Evolutionary conservation across 2,888 invertebrate species (phyloP).

Genomic region (Scaptomyza polygonia): DNA sequence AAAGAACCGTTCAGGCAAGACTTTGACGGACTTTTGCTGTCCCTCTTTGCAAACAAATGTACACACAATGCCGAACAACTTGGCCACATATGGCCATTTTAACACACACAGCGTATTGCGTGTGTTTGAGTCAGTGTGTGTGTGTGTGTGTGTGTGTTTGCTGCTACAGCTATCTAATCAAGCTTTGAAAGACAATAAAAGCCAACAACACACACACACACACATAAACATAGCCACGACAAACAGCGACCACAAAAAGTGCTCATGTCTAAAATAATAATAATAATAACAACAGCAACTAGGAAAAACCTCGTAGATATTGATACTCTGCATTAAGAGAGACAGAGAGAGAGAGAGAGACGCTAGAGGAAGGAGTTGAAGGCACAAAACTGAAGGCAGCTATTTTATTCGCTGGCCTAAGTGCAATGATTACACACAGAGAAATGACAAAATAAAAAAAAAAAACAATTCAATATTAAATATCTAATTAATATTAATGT

Average conservation of each 20-base stretch:
- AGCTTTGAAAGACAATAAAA: constrained; percentile 78
- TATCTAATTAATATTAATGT: too few relatives aligned
- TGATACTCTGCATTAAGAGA: constrained; percentile 35
- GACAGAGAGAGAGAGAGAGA: background rate
- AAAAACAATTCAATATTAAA: too few relatives aligned
- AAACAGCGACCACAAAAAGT: constrained; percentile 65
- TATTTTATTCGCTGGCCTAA: constrained; percentile 50
- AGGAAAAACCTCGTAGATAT: constrained; percentile 50
- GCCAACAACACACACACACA: constrained; percentile 45
- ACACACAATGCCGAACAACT: constrained; percentile 67
- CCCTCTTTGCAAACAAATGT: constrained; percentile 41
- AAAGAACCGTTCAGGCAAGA: constrained; percentile 23
- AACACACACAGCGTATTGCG: constrained; percentile 43
- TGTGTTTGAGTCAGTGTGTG: constrained; percentile 43
- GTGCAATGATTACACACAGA: constrained; percentile 44
- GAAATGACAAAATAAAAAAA: too few relatives aligned
- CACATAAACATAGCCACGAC: constrained; percentile 57
- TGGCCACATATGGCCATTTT: constrained; percentile 80
- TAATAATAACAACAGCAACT: constrained; percentile 27
- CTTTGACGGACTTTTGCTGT: constrained; percentile 26
- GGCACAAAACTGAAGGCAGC: constrained; percentile 27
- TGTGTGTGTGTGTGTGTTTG: constrained; percentile 40
- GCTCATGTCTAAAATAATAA: constrained; percentile 52
- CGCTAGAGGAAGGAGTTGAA: background rate
- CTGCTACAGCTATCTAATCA: constrained; percentile 75